Evolutionary conservation across 2,797 vertebrate genomes (phyloP).

Genomic region (Xenentodon cancila): DNA sequence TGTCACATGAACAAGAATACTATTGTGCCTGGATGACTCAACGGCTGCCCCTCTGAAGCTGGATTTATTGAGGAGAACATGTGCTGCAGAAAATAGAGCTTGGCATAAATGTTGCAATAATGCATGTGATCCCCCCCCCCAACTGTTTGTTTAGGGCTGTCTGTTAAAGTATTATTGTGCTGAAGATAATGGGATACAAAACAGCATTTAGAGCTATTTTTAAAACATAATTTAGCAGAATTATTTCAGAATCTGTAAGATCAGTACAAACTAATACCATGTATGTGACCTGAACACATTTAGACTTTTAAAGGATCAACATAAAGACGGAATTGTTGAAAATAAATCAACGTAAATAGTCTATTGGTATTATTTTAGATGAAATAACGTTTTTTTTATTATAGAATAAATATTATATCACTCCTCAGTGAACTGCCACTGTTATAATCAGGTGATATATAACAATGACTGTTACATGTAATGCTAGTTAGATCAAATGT

Average conservation of each 20-base stretch:
- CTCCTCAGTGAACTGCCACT: too few species aligned
- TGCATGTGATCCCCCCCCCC: slow-evolving; percentile 44
- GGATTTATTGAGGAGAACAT: slow-evolving; percentile 71
- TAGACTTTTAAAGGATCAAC: background rate
- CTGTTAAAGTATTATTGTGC: slow-evolving; percentile 6
- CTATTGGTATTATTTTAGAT: background rate
- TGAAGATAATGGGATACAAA: background rate
- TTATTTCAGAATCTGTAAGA: slow-evolving; percentile 1
- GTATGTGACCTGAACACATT: background rate
- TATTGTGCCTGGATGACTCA: slow-evolving; percentile 76
- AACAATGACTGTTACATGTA: slow-evolving; percentile 22
- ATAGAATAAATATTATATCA: too few species aligned
- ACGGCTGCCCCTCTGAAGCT: slow-evolving; percentile 56
- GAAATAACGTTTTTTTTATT: background rate
- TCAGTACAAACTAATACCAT: background rate
- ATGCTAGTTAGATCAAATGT: slow-evolving; percentile 34
- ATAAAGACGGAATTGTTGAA: too few species aligned
- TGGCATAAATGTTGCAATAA: slow-evolving; percentile 57
- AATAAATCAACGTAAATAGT: too few species aligned
- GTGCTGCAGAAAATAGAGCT: slow-evolving; percentile 45
- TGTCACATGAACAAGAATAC: slow-evolving; percentile 74
- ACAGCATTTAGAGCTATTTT: background rate
- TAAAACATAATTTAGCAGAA: slow-evolving; percentile 1
- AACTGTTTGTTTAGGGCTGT: slow-evolving; percentile 25
- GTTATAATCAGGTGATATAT: slow-evolving; percentile 18